These are phyloP conservation scores for Pterocles gutturalis DNA, from an alignment of 2,113 vertebrate genomes.

Conservation along the genomic window DNA sequence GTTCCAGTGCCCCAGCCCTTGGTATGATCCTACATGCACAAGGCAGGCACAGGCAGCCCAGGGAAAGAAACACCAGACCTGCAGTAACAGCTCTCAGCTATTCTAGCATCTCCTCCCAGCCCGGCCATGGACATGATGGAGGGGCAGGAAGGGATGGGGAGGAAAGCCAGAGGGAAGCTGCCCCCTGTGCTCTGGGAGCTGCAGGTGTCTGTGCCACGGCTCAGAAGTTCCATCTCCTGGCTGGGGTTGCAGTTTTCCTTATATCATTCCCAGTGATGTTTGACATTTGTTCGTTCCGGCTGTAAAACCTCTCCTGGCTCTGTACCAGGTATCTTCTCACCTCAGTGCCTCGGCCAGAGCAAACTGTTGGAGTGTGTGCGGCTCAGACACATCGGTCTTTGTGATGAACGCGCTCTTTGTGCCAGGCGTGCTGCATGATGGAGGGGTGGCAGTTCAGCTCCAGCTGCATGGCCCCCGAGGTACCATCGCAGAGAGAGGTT, in stretches of 20 bases:
- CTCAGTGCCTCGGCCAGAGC: conserved; percentile 3
- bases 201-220: background rate
- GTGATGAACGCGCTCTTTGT: accelerated
- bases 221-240: background rate
- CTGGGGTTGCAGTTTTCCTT: background rate
- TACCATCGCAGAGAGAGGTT: accelerated
- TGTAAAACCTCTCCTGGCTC: conserved; percentile 57
- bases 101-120: background rate
- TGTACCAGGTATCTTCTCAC: background rate
- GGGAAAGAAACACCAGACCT: background rate
- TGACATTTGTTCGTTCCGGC: conserved; percentile 38
- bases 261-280: background rate
- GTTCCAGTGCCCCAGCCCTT: background rate
- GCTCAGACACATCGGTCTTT: accelerated
- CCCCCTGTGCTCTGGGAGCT: background rate
- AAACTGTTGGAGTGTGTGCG: background rate
- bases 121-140: accelerated
- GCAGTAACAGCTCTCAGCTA: background rate
- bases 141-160: background rate
- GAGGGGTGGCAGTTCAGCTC: background rate
- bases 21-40: background rate
- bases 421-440: accelerated
- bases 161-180: background rate
- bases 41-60: background rate
- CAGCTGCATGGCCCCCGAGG: accelerated